Percentiles rank a stretch among this genome's conserved stretches.
Conservation (phyloP, 1,140 invertebrate species). For the Hycleus phaleratus region DNA sequence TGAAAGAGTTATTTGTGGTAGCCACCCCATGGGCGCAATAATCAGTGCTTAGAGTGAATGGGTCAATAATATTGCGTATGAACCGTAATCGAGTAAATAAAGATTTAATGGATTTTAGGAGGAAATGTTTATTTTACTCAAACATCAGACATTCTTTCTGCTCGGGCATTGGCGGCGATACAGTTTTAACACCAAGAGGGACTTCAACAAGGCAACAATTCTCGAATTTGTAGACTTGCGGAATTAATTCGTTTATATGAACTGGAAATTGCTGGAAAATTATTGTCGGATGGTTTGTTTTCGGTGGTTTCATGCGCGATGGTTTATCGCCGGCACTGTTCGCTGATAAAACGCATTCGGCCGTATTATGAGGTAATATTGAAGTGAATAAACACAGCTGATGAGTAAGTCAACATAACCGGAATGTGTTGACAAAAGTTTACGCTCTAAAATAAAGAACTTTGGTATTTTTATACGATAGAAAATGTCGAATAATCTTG, state of each 20-base stretch:
- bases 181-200: too few species aligned
- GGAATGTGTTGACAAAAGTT: slow-evolving; percentile 28
- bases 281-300: too few species aligned
- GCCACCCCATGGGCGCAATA: too few species aligned
- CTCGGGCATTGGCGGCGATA: slow-evolving; percentile 3
- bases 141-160: too few species aligned
- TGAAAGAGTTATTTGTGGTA: too few species aligned
- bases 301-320: too few species aligned
- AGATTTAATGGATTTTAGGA: slow-evolving; percentile 19
- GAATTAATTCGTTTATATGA: too few species aligned
- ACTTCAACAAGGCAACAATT: not conserved
- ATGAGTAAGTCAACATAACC: slow-evolving; percentile 27
- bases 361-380: slow-evolving; percentile 26
- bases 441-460: not conserved
- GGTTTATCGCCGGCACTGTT: slow-evolving; percentile 1
- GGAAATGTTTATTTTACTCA: slow-evolving; percentile 14
- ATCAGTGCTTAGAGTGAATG: too few species aligned
- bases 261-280: too few species aligned
- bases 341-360: slow-evolving; percentile 16
- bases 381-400: slow-evolving; percentile 29
- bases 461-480: not conserved
- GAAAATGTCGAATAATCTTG: too few species aligned
- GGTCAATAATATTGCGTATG: slow-evolving; percentile 11
- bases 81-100: slow-evolving; percentile 11
- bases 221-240: too few species aligned